Evolutionary conservation across 1,140 invertebrate species (phyloP).

Genomic region (Ridgeia piscesae): DNA sequence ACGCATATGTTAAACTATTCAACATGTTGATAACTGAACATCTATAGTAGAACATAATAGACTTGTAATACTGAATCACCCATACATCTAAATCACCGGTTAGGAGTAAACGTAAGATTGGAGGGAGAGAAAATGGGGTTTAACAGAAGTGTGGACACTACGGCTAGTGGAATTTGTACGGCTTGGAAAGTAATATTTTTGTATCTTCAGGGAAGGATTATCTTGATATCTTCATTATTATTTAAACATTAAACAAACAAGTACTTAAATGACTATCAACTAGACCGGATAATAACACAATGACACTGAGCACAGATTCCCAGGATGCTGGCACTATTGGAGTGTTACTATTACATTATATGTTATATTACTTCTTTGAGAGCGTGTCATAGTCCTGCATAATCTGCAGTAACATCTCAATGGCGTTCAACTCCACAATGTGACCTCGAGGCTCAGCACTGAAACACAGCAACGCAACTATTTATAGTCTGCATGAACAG

Average conservation of each 20-base stretch:
- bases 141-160: not conserved
- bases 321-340: no score
- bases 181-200: no score
- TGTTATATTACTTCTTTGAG: constrained; percentile 55
- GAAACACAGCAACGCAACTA: constrained; percentile 20
- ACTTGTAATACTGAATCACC: constrained; percentile 8
- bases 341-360: no score
- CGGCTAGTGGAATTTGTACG: not conserved
- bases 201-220: no score
- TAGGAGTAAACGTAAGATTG: not conserved
- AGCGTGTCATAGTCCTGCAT: constrained; percentile 52
- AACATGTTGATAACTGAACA: not conserved
- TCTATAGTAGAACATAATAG: not conserved
- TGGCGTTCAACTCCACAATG: constrained; percentile 47
- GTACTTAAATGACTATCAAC: not conserved
- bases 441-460: constrained; percentile 39
- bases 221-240: no score
- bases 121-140: not conserved
- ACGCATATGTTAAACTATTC: not conserved
- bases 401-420: constrained; percentile 48
- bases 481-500: no score
- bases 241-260: not conserved
- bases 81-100: not conserved
- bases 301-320: no score
- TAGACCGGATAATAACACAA: not conserved